These are phyloP conservation scores for Drosophila vallismaia DNA, from an alignment of 2,888 invertebrate species.

Conservation along the genomic window DNA sequence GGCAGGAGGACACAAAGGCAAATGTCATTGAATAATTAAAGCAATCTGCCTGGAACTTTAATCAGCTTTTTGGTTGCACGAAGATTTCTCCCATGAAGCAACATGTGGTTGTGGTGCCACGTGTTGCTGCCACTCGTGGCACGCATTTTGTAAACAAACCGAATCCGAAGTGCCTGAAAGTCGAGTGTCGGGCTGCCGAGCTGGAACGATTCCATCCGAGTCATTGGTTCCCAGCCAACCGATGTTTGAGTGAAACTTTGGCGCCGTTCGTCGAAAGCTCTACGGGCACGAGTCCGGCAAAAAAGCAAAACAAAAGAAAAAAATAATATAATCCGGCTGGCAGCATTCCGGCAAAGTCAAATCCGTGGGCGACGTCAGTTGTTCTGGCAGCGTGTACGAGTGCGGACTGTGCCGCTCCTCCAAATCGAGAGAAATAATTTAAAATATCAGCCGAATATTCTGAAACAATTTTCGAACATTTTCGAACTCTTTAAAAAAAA, in stretches of 20 bases:
- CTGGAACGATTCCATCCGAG: not conserved
- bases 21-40: slow-evolving; percentile 63
- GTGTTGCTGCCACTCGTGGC: slow-evolving; percentile 3
- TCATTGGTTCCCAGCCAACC: slow-evolving; percentile 30
- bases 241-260: slow-evolving; percentile 44
- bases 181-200: not conserved
- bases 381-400: slow-evolving; percentile 73
- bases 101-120: not conserved
- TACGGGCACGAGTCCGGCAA: slow-evolving; percentile 14
- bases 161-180: not conserved
- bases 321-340: slow-evolving; percentile 43
- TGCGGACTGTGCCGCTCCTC: slow-evolving; percentile 48
- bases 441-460: not conserved
- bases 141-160: slow-evolving; percentile 1
- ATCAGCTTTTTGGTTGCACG: slow-evolving; percentile 47
- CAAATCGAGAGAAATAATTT: slow-evolving; percentile 10
- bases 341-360: slow-evolving; percentile 55
- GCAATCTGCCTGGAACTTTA: slow-evolving; percentile 46
- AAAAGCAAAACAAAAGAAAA: not conserved
- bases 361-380: slow-evolving; percentile 69
- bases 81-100: not conserved
- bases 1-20: slow-evolving; percentile 18
- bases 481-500: not conserved
- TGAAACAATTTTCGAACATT: not conserved
- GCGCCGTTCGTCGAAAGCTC: slow-evolving; percentile 24